Evolutionary conservation across 1,140 invertebrate genomes (phyloP).

Genomic region (Drosophila serrata): DNA sequence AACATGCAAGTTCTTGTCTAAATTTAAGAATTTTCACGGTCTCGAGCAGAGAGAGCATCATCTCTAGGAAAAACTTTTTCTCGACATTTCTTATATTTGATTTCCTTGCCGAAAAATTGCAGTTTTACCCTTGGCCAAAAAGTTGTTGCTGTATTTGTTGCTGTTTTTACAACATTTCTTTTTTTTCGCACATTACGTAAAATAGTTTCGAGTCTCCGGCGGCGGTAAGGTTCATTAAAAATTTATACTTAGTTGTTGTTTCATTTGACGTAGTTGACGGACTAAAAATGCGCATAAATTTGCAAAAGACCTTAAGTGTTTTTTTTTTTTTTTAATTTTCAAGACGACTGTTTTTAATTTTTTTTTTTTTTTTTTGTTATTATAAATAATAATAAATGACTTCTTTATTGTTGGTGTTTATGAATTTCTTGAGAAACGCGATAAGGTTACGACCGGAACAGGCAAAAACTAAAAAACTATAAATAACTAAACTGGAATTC

Average conservation of each 20-base stretch:
- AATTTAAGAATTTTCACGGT: constrained; percentile 76
- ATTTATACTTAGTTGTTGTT: constrained; percentile 30
- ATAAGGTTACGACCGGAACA: constrained; percentile 61
- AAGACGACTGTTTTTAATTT: constrained; percentile 54
- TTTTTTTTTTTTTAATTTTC: not conserved
- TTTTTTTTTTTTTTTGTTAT: constrained; percentile 18
- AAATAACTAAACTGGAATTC: constrained; percentile 46
- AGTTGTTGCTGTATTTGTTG: constrained; percentile 15
- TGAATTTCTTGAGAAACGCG: constrained; percentile 47
- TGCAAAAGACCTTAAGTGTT: constrained; percentile 17
- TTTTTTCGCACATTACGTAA: constrained; percentile 51
- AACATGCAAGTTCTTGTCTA: constrained; percentile 59
- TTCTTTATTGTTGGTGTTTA: constrained; percentile 25
- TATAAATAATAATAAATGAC: constrained; percentile 13
- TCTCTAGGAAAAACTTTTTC: constrained; percentile 46
- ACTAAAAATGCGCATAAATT: constrained; percentile 56
- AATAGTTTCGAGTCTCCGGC: constrained; percentile 33
- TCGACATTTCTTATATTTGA: constrained; percentile 50
- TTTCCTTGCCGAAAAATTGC: constrained; percentile 34
- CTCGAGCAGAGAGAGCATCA: constrained; percentile 11
- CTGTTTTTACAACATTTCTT: constrained; percentile 36
- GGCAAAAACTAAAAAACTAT: constrained; percentile 36
- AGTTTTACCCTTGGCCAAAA: constrained; percentile 45
- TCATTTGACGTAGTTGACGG: constrained; percentile 41
- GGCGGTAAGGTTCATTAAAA: constrained; percentile 39